These are phyloP conservation scores for Eupithecia tripunctaria DNA, from an alignment of 2,888 invertebrate species.

Conservation along the genomic window DNA sequence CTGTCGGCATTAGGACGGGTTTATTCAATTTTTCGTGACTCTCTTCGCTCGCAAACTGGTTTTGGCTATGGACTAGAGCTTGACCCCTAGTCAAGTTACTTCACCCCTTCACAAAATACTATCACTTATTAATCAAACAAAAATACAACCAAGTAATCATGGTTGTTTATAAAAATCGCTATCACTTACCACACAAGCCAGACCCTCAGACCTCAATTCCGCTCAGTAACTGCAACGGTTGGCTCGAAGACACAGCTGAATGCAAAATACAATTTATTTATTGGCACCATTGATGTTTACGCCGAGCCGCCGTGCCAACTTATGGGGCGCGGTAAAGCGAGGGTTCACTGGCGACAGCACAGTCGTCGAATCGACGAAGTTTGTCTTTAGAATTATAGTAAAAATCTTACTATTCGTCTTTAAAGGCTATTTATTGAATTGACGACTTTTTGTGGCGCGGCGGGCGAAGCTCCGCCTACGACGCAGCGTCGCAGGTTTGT, in stretches of 20 bases:
- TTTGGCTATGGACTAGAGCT: too few relatives aligned
- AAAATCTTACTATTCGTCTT: background rate
- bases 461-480: too few relatives aligned
- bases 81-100: too few relatives aligned
- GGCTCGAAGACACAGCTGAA: conserved; percentile 57
- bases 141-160: too few relatives aligned
- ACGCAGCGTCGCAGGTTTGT: too few relatives aligned
- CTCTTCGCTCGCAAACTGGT: too few relatives aligned
- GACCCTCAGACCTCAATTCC: conserved; percentile 48
- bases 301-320: conserved; percentile 47
- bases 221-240: conserved; percentile 59
- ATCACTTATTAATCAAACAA: too few relatives aligned
- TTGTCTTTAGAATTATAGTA: background rate
- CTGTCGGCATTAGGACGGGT: too few relatives aligned
- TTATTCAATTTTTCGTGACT: too few relatives aligned
- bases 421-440: background rate
- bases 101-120: too few relatives aligned
- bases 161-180: conserved; percentile 13
- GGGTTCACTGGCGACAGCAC: background rate
- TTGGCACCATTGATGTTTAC: conserved; percentile 62
- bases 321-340: conserved; percentile 30
- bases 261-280: conserved; percentile 68
- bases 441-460: too few relatives aligned
- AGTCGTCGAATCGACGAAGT: background rate
- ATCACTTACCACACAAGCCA: conserved; percentile 5